Evolutionary conservation across 2,797 vertebrate species (phyloP).

Genomic region (Intellagama lesueurii): DNA sequence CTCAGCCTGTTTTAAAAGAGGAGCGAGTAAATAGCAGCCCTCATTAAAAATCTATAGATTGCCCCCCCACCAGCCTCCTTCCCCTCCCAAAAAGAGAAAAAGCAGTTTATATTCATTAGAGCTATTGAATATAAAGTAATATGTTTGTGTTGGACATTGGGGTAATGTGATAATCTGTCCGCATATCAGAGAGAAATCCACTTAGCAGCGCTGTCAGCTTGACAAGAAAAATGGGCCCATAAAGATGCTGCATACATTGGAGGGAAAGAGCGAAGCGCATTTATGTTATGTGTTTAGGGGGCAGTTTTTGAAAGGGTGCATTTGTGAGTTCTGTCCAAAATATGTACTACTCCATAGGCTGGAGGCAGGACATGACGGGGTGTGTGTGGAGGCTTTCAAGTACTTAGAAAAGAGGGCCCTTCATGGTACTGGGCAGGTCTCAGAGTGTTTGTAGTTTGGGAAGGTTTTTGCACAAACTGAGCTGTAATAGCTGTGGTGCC

Average conservation of each 20-base stretch:
- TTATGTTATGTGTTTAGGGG: neutral
- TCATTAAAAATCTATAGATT: constrained; percentile 85
- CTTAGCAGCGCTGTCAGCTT: constrained; percentile 79
- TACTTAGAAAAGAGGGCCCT: neutral
- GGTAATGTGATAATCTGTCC: constrained; percentile 83
- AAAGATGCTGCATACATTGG: constrained; percentile 76
- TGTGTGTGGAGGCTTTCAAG: no score
- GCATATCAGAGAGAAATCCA: constrained; percentile 83
- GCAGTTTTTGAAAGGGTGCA: neutral
- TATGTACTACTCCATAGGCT: neutral
- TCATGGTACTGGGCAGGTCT: neutral
- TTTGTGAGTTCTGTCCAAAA: neutral
- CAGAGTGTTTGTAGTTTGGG: neutral
- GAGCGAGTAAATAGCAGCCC: constrained; percentile 72
- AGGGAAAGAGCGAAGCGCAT: constrained; percentile 26
- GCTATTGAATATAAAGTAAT: constrained; percentile 88
- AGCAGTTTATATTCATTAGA: constrained; percentile 96
- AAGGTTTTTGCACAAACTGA: neutral
- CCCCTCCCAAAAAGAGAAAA: constrained; percentile 72
- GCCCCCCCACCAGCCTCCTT: constrained; percentile 52
- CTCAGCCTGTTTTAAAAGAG: constrained; percentile 83
- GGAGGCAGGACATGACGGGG: neutral
- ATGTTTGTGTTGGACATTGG: constrained; percentile 84
- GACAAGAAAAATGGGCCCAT: constrained; percentile 82
- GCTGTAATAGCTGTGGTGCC: neutral